Base-by-base conservation (phyloP, 2,888 invertebrate genomes). In the Cryptus armator region DNA sequence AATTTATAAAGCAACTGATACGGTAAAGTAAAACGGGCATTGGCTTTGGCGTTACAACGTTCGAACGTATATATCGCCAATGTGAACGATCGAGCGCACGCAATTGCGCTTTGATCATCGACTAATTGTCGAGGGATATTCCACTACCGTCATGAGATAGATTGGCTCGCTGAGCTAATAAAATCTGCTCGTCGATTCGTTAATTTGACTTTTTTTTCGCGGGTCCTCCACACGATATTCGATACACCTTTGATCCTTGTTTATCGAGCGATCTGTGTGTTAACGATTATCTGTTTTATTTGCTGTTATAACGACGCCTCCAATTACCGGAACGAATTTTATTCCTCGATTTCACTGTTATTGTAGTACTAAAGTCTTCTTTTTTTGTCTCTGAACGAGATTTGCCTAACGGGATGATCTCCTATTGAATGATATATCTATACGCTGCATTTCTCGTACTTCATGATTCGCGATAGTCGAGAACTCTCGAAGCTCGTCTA, bases 21-120 rank as follows among this genome's bases (percentile, higher is more conserved):
- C 19, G 48, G 48, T 37, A 75, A 64, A 64, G 14, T 29, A 75
- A 64, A 75, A 32, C 48, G 14, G 14, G 59, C 46, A 68, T 70
- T 37, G 14, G 12, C 14, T 29, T 44, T 66, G 43, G 14, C 43
- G 43, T 43, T 24, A 16, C 10, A 19, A 66, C 32, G 9, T 44
- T 48, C 19, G 16, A 43, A 16, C 5, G 44, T 66, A 19, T 43
- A 9, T 70, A 7, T 29, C n/a, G 12, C 12, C 0, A 29, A 12
- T 12, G 59, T 4, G 59, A 24, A 62, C 62, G 32, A 62, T 14
- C 14, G 62, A 24, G 32, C 14, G 6, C 62, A 32, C 32, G 32
- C 51, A 44, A 68, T 70, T 66, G 37, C 44, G 72, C 80, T 80
- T 80, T 67, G 56, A 74, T 72, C 80, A 14, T 48, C 59, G 81